Percentiles rank a stretch among this genome's conserved stretches.
phyloP scores from a whole-genome alignment of 2,888 invertebrate species.

The Strigamia maritima region DNA sequence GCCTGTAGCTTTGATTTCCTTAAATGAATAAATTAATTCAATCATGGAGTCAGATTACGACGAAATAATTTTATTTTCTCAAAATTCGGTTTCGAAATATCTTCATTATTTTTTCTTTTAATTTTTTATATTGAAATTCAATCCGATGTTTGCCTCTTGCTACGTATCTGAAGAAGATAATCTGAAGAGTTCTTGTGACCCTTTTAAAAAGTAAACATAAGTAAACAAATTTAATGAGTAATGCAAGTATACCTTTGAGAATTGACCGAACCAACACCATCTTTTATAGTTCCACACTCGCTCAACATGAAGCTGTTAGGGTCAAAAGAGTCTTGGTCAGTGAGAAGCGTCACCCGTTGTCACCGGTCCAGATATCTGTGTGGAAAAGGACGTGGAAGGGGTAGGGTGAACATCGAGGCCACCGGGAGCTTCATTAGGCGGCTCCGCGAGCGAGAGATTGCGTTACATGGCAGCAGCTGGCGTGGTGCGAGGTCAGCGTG shows the following conservation, averaged over 20 bases:
- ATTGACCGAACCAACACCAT: constrained; percentile 24
- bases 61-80: no score
- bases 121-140: constrained; percentile 11
- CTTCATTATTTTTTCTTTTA: not conserved
- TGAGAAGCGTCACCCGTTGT: constrained; percentile 30
- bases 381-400: constrained; percentile 5
- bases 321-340: constrained; percentile 26
- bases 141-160: constrained; percentile 23
- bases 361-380: constrained; percentile 31
- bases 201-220: constrained; percentile 34
- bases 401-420: constrained; percentile 15
- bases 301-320: constrained; percentile 22
- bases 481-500: constrained; percentile 11
- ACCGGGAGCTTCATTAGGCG: constrained; percentile 32
- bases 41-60: not conserved
- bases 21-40: not conserved
- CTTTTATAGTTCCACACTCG: constrained; percentile 21
- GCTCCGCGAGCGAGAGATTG: constrained; percentile 30
- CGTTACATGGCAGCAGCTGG: constrained; percentile 34
- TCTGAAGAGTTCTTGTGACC: constrained; percentile 28
- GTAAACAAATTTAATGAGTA: constrained; percentile 34
- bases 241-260: constrained; percentile 26
- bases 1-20: not conserved
- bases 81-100: no score
- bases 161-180: constrained; percentile 22